Conservation (phyloP, 2,797 vertebrate genomes). For the Tadarida brasiliensis region DNA sequence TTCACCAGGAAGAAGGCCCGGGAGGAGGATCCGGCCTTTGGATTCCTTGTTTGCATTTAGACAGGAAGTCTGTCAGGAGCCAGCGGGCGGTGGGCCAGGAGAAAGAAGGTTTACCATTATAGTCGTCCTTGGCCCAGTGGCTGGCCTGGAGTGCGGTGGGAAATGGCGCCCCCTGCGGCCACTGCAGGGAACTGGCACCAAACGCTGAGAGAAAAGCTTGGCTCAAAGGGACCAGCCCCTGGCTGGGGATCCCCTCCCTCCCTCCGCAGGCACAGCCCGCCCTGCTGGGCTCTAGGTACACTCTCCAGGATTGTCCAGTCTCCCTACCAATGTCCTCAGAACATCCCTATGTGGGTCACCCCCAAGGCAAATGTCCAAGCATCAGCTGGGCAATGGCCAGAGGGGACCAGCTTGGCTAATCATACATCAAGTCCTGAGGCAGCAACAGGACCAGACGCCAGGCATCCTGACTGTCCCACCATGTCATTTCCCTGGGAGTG, state of each 20-base stretch:
- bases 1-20: conserved; percentile 71
- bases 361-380: conserved; percentile 26
- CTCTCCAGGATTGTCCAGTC: neutral
- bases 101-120: neutral
- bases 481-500: neutral
- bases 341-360: neutral
- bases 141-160: neutral
- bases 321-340: neutral
- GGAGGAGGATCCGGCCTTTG: conserved; percentile 68
- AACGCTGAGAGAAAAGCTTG: neutral
- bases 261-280: neutral
- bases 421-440: neutral
- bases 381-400: neutral
- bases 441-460: conserved; percentile 28
- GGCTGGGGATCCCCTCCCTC: neutral
- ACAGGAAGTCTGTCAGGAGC: conserved; percentile 69
- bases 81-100: neutral
- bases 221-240: neutral
- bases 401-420: neutral
- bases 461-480: neutral
- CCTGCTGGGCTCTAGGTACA: neutral
- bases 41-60: conserved; percentile 68
- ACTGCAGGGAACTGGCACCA: neutral
- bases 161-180: neutral
- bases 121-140: neutral